These are phyloP conservation scores for Myotis vivesi DNA, from an alignment of 2,797 vertebrate genomes.

Conservation along the genomic window DNA sequence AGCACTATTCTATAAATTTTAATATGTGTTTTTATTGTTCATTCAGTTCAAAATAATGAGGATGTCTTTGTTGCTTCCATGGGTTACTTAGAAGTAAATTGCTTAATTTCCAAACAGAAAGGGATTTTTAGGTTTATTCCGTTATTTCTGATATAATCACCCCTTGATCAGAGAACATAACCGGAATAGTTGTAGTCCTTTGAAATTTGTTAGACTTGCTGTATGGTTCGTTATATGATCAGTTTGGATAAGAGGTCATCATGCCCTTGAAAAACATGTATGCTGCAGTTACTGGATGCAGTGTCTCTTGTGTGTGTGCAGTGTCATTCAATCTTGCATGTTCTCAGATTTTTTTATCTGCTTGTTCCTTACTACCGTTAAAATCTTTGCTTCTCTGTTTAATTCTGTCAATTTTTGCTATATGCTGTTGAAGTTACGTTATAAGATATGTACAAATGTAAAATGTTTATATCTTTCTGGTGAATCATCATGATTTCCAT, in stretches of 20 bases:
- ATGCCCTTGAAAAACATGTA: neutral
- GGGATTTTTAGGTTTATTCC: constrained; percentile 13
- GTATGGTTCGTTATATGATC: neutral
- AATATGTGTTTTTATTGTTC: neutral
- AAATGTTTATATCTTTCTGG: neutral
- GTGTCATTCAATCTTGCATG: neutral
- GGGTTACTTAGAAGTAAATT: neutral
- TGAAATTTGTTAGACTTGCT: neutral
- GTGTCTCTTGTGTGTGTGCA: neutral
- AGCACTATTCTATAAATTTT: neutral
- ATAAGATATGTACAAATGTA: neutral
- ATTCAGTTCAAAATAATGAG: neutral
- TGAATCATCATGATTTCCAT: neutral
- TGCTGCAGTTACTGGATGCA: neutral
- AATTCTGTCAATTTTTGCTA: neutral
- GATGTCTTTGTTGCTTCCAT: neutral
- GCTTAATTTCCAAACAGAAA: neutral
- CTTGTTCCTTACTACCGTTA: neutral
- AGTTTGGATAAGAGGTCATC: neutral
- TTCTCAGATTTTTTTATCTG: neutral
- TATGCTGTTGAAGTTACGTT: neutral
- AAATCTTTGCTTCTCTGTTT: neutral
- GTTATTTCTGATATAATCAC: neutral
- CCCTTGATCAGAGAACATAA: neutral
- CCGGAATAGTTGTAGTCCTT: neutral